Conservation (phyloP, 2,797 vertebrate genomes). For the Anableps anableps region DNA sequence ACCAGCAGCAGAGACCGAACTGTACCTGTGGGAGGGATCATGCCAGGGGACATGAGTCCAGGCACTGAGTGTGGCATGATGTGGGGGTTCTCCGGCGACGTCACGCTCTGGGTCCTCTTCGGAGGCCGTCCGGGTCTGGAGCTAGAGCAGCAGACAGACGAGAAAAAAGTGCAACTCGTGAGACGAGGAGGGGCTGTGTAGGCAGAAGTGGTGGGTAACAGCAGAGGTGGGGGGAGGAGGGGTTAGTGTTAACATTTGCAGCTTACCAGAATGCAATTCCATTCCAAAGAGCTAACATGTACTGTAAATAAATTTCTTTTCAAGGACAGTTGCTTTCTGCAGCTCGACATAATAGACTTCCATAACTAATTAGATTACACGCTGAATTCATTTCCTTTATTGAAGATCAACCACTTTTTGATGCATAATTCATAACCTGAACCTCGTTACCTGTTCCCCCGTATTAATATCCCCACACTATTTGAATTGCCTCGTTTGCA, state of each 20-base stretch:
- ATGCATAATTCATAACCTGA: slow-evolving; percentile 99
- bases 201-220: slow-evolving; percentile 13
- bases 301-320: slow-evolving; percentile 99
- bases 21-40: slow-evolving; percentile 98
- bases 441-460: slow-evolving; percentile 99
- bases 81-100: slow-evolving; percentile 97
- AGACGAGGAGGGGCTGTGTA: slow-evolving; percentile 29
- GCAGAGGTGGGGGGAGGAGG: background rate
- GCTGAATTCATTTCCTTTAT: slow-evolving; percentile 99
- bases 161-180: slow-evolving; percentile 36
- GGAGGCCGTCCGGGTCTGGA: slow-evolving; percentile 99
- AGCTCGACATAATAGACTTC: slow-evolving; percentile 99
- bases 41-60: slow-evolving; percentile 98
- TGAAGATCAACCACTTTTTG: slow-evolving; percentile 99
- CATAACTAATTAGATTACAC: slow-evolving; percentile 99
- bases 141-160: slow-evolving; percentile 86
- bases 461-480: slow-evolving; percentile 99
- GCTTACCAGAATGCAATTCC: slow-evolving; percentile 92
- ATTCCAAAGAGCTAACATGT: slow-evolving; percentile 96
- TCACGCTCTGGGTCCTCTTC: slow-evolving; percentile 98
- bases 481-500: slow-evolving; percentile 99
- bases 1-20: slow-evolving; percentile 13
- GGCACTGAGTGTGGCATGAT: slow-evolving; percentile 99
- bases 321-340: slow-evolving; percentile 99
- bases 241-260: slow-evolving; percentile 86